A percentile compares a stretch with the other conserved stretches of the same genome.
These are phyloP conservation scores for Vanessa atalanta DNA, from an alignment of 1,140 invertebrate species.

Conservation along the genomic window DNA sequence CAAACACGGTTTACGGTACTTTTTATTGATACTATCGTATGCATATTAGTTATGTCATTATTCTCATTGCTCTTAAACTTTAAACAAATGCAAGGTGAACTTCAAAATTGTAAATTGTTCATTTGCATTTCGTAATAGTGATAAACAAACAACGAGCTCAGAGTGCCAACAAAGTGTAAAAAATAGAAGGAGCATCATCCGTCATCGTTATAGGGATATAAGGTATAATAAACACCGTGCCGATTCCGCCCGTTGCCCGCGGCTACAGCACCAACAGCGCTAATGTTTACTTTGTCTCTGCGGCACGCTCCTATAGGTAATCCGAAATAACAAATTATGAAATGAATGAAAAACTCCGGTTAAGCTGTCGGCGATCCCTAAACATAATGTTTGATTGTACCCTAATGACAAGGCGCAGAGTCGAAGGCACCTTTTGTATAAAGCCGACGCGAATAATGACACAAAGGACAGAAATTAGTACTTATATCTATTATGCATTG, in stretches of 20 bases:
- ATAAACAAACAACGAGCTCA: conserved; percentile 22
- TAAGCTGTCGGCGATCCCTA: conserved; percentile 78
- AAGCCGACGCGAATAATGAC: conserved; percentile 64
- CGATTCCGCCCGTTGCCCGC: conserved; percentile 42
- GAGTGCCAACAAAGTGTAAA: conserved; percentile 40
- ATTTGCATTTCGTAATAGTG: neutral
- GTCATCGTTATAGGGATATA: conserved; percentile 33
- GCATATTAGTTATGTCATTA: too few relatives aligned
- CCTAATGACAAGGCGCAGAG: conserved; percentile 78
- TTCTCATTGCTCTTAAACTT: too few relatives aligned
- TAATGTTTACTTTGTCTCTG: conserved; percentile 76
- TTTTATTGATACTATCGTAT: too few relatives aligned
- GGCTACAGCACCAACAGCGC: conserved; percentile 42
- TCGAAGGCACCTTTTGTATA: conserved; percentile 70
- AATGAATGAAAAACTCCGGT: conserved; percentile 75
- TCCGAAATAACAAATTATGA: conserved; percentile 79
- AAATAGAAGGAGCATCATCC: conserved; percentile 35
- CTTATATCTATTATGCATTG: conserved; percentile 45
- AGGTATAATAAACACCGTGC: conserved; percentile 19
- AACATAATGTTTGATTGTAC: conserved; percentile 79
- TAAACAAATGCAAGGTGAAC: neutral
- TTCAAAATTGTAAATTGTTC: neutral
- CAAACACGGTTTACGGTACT: too few relatives aligned
- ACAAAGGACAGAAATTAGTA: conserved; percentile 39
- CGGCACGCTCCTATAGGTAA: conserved; percentile 68